Base-by-base conservation (phyloP, 2,113 vertebrate genomes). In the Ptyas mucosa region DNA sequence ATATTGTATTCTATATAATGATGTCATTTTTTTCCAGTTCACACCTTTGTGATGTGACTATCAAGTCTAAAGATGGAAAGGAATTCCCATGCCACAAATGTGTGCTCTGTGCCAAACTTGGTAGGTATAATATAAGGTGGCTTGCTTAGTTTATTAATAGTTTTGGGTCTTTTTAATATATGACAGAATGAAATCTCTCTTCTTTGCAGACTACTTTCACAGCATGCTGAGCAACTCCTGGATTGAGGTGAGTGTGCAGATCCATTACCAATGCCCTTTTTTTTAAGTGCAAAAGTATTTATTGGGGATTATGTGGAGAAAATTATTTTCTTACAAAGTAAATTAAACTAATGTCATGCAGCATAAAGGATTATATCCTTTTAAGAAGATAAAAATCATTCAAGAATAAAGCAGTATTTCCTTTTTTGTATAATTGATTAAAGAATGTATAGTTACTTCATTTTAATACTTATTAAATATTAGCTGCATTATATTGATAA, bases 181-280 rank as follows among this genome's bases (percentile, higher is more conserved):
- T 95, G 93, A 81, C 94, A 91, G 94, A 93, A 89, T 97, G 93
- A 95, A 92, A 89, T 95, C 95, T 52, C 94, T 90, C 87, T 95
- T 96, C 95, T 94, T 98, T 97, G 10, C 97, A 99, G 99, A 99
- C 95, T 99, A 99, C 96, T 99, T 99, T 97, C 98, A 98, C 96
- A 99, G 98, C 96, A 99, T 99, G 99, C 97, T 99, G 96, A 99
- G 98, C 97, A 99, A 98, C 96, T 98, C 99, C 8, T 99, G 99
- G 99, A 99, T 99, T 95, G 99, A 99, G 99, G 99, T 99, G 98
- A 94, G 97, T 89, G 92, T 96, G 26, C 23, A 21, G 39, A 4
- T n/a, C 90, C 85, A 46, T 81, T 43, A 81, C 34, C 75, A 10
- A 0, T 93, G 54, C 0, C 85, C 88, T 93, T 91, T 49, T 53